Evolutionary conservation across 2,888 invertebrate species (phyloP).

Genomic region (Rhagophthalmus giganteus): DNA sequence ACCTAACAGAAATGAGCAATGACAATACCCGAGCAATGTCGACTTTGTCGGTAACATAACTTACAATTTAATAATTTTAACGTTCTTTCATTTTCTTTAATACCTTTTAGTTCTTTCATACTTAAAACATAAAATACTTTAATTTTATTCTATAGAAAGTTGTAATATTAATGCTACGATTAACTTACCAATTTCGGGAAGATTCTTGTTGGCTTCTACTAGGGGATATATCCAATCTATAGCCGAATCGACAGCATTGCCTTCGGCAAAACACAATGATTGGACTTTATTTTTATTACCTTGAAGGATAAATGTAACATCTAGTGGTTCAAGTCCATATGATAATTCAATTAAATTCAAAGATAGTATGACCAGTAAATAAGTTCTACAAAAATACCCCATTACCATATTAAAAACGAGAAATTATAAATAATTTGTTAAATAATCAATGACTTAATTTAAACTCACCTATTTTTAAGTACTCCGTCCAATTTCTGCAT

Average conservation of each 20-base stretch:
- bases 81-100: too few species aligned
- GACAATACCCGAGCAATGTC: too few species aligned
- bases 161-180: slow-evolving; percentile 1
- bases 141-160: not conserved
- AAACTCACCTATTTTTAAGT: not conserved
- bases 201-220: slow-evolving; percentile 34
- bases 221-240: slow-evolving; percentile 50
- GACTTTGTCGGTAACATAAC: too few species aligned
- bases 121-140: too few species aligned
- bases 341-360: slow-evolving; percentile 4
- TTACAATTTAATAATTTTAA: too few species aligned
- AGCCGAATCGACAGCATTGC: slow-evolving; percentile 45
- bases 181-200: slow-evolving; percentile 45
- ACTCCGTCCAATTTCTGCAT: not conserved
- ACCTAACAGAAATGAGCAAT: too few species aligned
- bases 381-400: not conserved
- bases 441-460: not conserved
- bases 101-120: too few species aligned
- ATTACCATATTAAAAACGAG: not conserved
- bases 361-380: not conserved
- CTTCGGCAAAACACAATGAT: slow-evolving; percentile 48
- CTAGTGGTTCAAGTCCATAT: slow-evolving; percentile 23
- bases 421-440: not conserved
- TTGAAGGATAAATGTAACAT: slow-evolving; percentile 46
- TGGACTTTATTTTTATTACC: slow-evolving; percentile 35